Base-by-base conservation (phyloP, 1,140 invertebrate genomes). In the Centruroides sculpturatus region DNA sequence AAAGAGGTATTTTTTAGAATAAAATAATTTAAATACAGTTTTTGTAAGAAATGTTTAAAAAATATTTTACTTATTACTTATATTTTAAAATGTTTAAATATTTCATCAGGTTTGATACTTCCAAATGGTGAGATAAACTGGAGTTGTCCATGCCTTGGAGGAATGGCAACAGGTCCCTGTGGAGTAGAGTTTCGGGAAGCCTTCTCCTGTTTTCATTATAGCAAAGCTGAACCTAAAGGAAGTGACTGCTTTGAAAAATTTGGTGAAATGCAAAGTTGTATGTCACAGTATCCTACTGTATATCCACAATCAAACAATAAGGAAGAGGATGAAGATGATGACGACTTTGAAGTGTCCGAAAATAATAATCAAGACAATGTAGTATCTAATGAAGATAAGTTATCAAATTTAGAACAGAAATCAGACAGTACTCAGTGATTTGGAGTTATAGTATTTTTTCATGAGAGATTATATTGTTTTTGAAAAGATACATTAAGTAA, bases 131-230 rank as follows among this genome's bases (percentile, higher is more conserved):
- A 87, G 55, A 95, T 98, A 60, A 98, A 98, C 75, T 98, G 92
- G 92, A 86, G 86, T 71, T 98, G 94, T 70, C 94, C 93, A 0
- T 98, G 94, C 75, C 78, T 97, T 23, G 93, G 93, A 36, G 90
- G 91, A 12, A 93, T 95, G 87, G 88, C 92, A 5, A 90, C 88
- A 5, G 93, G 93, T 3, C 93, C 94, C 0, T 98, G 94, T 74
- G 93, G 91, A 0, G 76, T 86, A 11, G 84, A 92, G 72, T 97
- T 97, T 73, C 75, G 92, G 57, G 86, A 93, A 64, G 92, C 93
- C 1, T 95, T 98, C 72, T 85, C 87, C 23, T 98, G 93, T 76
- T 96, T 96, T 73, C 92, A 96, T 74, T 89, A 91, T 68, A 87
- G 84, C 59, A 75, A 73, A 68, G 76, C 70, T 52, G 86, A 89